Base-by-base conservation (phyloP, 2,888 invertebrate species). In the Ornithoptera priamus region DNA sequence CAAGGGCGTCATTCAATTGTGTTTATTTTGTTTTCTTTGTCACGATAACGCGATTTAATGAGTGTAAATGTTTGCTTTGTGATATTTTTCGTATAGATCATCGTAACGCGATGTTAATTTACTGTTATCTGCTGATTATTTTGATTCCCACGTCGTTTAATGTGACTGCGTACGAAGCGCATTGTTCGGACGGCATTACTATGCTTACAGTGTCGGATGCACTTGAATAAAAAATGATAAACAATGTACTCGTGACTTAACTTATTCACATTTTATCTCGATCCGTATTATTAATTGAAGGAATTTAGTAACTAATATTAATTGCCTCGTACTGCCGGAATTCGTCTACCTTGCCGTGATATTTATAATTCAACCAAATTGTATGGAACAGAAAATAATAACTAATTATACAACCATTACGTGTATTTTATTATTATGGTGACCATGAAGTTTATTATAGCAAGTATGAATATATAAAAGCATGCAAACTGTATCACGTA, bases 201-300 rank as follows among this genome's bases (percentile, higher is more conserved):
- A 67, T 70, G 42, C 70, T 30, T 60, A 24, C 64, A 20, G 58
- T 30, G 67, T 67, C 59, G 2, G 57, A 56, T 60, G 67, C 67
- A 64, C 64, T 64, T 59, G 64, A 64, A 67, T 70, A 67, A 70
- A 70, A 50, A 70, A 67, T 60, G 61, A 70, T 70, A 70, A 70
- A 70, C 70, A 70, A 64, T 64, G 30, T 20, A 50, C 56, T 61
- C 67, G 67, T 70, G 70, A 70, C 70, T 63, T 30, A 46, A 66
- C 57, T 42, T 65, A 56, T 57, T 57, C 20, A 57, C 2, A 57
- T 5, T 30, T 46, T 22, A n/a, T 58, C 42, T 22, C 12, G 39
- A 15, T 65, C 42, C 5, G 10, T 50, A 17, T 50, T 17, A 18
- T 17, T 50, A 50, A 17, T 15, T 50, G 5, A 5, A 12, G 50